Conservation (phyloP, 2,888 invertebrate genomes). For the Punctoribates punctum region DNA sequence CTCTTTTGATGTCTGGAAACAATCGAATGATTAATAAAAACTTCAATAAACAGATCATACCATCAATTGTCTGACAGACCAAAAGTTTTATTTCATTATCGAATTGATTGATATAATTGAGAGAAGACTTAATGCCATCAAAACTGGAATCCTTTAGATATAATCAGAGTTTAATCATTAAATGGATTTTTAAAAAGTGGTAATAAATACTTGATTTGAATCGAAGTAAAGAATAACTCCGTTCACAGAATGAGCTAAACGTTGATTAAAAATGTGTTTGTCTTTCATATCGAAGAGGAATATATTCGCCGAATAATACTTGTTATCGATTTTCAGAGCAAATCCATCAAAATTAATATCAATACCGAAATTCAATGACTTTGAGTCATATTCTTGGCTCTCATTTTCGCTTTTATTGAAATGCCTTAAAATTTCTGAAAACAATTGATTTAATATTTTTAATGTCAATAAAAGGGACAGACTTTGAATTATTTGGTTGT, state of each 20-base stretch:
- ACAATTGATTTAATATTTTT: neutral
- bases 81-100: slow-evolving; percentile 61
- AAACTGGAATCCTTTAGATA: slow-evolving; percentile 52
- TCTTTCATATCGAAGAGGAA: slow-evolving; percentile 59
- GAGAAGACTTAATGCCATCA: slow-evolving; percentile 55
- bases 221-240: slow-evolving; percentile 65
- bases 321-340: slow-evolving; percentile 50
- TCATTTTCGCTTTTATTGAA: neutral
- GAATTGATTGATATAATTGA: slow-evolving; percentile 56
- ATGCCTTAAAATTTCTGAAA: neutral
- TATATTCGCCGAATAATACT: slow-evolving; percentile 67
- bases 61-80: slow-evolving; percentile 59
- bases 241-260: slow-evolving; percentile 55
- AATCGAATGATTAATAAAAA: neutral
- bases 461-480: neutral
- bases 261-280: slow-evolving; percentile 57
- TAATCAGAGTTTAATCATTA: neutral
- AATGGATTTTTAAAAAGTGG: neutral
- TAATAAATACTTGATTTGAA: slow-evolving; percentile 55
- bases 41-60: slow-evolving; percentile 35
- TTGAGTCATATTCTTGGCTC: neutral
- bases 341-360: neutral
- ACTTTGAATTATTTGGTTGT: neutral
- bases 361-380: neutral
- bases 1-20: slow-evolving; percentile 11